phyloP scores from a whole-genome alignment of 1,140 invertebrate genomes.

The Druon quercuslanigerum region DNA sequence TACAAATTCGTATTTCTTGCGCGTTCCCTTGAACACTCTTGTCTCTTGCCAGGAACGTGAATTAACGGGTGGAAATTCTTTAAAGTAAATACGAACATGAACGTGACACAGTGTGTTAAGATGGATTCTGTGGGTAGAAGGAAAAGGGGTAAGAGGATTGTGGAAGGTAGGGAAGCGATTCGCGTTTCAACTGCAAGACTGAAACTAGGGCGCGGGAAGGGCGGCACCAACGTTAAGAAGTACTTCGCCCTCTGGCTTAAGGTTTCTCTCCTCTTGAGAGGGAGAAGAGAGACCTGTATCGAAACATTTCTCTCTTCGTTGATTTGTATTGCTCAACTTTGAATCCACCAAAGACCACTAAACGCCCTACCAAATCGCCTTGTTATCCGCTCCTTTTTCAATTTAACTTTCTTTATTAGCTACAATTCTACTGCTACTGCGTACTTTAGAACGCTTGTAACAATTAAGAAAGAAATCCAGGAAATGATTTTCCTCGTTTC shows the following conservation, averaged over 20 bases:
- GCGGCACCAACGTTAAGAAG: background rate
- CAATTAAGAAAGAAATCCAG: too few relatives aligned
- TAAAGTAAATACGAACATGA: constrained; percentile 15
- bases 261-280: background rate
- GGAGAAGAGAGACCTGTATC: background rate
- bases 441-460: too few relatives aligned
- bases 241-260: constrained; percentile 6
- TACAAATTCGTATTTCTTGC: background rate
- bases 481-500: too few relatives aligned
- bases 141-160: background rate
- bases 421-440: too few relatives aligned
- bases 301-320: constrained; percentile 23
- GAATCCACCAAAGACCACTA: background rate
- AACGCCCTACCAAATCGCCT: background rate
- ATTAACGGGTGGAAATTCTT: constrained; percentile 21
- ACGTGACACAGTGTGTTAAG: constrained; percentile 16
- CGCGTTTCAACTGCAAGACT: constrained; percentile 7
- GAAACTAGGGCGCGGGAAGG: background rate
- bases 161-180: background rate
- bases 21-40: background rate
- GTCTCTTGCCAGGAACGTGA: background rate
- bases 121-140: background rate
- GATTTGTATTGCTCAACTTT: constrained; percentile 16
- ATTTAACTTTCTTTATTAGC: too few relatives aligned
- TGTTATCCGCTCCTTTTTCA: constrained; percentile 10